These are phyloP conservation scores for Gadus chalcogrammus DNA, from an alignment of 2,113 vertebrate genomes.

Conservation along the genomic window DNA sequence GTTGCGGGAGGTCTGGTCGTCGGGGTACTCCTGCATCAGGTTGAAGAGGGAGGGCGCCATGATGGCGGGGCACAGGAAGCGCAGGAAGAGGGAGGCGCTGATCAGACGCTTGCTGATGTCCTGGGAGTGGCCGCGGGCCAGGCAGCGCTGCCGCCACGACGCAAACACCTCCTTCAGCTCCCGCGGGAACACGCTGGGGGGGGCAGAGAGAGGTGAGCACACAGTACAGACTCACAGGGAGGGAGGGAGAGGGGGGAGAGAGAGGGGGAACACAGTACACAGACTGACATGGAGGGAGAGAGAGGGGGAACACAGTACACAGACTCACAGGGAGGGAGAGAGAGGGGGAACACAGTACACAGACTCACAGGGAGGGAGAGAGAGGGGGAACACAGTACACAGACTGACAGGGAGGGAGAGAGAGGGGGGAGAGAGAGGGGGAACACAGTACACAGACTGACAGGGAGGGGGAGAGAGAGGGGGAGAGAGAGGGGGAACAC, in stretches of 20 bases:
- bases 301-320: too few species aligned
- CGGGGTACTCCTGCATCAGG: conserved; percentile 94
- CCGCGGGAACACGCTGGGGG: conserved; percentile 86
- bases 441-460: too few species aligned
- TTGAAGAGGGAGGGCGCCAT: conserved; percentile 96
- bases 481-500: too few species aligned
- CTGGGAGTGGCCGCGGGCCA: conserved; percentile 79
- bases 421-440: too few species aligned
- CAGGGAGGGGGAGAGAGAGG: neutral
- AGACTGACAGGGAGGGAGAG: too few species aligned
- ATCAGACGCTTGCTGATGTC: conserved; percentile 92
- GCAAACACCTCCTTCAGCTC: conserved; percentile 96
- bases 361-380: neutral
- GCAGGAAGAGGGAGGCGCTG: conserved; percentile 93
- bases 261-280: neutral
- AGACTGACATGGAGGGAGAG: too few species aligned
- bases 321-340: too few species aligned
- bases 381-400: neutral
- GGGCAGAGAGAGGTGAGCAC: neutral
- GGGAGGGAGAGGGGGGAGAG: neutral
- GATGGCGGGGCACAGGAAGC: conserved; percentile 94
- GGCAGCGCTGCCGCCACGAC: conserved; percentile 91
- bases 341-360: neutral
- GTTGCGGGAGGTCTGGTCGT: conserved; percentile 88
- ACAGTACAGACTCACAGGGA: neutral